Conservation (phyloP, 2,113 vertebrate species). For the Salvator merianae region DNA sequence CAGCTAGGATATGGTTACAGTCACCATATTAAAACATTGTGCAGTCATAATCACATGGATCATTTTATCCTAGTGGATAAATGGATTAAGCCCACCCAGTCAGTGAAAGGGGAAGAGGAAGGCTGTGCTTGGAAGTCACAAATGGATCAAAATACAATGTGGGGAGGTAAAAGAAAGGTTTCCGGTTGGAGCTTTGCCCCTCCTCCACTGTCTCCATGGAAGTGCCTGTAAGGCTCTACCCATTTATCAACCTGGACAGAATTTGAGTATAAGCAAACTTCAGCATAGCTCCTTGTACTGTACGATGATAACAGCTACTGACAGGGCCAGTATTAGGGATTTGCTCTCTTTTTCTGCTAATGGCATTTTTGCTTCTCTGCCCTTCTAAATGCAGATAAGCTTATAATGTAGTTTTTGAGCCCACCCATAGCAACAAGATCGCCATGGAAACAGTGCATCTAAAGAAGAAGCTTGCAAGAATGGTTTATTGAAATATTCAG, state of each 20-base stretch:
- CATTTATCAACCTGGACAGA: not conserved
- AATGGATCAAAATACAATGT: too few relatives aligned
- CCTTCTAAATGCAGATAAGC: slow-evolving; percentile 55
- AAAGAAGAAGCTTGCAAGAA: slow-evolving; percentile 43
- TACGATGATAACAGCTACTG: not conserved
- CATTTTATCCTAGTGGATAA: too few relatives aligned
- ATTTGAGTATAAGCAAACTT: not conserved
- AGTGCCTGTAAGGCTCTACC: too few relatives aligned
- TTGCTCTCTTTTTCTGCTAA: not conserved
- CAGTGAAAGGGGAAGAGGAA: too few relatives aligned
- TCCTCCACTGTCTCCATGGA: too few relatives aligned
- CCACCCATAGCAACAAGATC: slow-evolving; percentile 73
- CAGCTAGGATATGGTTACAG: not conserved
- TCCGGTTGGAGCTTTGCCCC: too few relatives aligned
- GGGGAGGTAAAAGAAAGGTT: too few relatives aligned
- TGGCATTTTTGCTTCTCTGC: not conserved
- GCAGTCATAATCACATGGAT: not conserved
- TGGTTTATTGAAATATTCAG: slow-evolving; percentile 51
- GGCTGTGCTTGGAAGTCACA: too few relatives aligned
- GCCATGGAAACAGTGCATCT: slow-evolving; percentile 69
- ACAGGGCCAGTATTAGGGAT: not conserved
- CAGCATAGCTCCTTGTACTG: not conserved
- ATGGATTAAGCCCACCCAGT: too few relatives aligned
- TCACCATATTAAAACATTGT: not conserved
- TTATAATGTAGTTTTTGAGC: slow-evolving; percentile 56